These are phyloP conservation scores for Notothenia coriiceps DNA, from an alignment of 2,113 vertebrate genomes.

Conservation along the genomic window DNA sequence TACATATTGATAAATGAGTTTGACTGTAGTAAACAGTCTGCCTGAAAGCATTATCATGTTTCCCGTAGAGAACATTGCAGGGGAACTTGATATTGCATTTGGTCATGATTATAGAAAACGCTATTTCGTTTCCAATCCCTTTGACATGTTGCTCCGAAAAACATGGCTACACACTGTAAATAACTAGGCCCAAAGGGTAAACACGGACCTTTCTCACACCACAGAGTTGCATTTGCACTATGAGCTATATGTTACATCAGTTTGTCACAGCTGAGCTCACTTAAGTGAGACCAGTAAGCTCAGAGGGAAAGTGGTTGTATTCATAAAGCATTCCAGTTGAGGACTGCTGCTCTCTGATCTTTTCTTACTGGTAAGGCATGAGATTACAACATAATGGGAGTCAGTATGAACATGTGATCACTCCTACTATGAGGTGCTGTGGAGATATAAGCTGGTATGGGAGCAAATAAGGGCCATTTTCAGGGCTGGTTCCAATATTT, in stretches of 20 bases:
- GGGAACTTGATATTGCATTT: conserved; percentile 40
- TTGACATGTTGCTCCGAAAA: conserved; percentile 44
- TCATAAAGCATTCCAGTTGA: conserved; percentile 37
- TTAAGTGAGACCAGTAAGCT: conserved; percentile 50
- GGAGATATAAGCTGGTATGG: not conserved
- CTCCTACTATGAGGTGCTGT: conserved; percentile 1
- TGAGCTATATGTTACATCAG: conserved; percentile 60
- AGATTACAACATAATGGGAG: conserved; percentile 8
- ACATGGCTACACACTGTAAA: conserved; percentile 51
- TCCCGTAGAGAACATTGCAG: conserved; percentile 18
- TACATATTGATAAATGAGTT: conserved; percentile 59
- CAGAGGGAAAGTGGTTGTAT: conserved; percentile 31
- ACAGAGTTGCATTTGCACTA: conserved; percentile 47
- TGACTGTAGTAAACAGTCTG: conserved; percentile 27
- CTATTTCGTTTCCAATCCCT: conserved; percentile 31
- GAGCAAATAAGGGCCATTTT: too few species aligned
- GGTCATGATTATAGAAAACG: conserved; percentile 45
- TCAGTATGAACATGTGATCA: conserved; percentile 9
- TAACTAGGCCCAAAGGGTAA: conserved; percentile 53
- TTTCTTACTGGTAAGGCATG: conserved; percentile 5
- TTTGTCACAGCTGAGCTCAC: conserved; percentile 61
- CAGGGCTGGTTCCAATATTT: too few species aligned
- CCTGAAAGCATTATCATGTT: conserved; percentile 70
- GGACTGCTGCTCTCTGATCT: conserved; percentile 19
- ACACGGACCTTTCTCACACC: conserved; percentile 44